phyloP scores from a whole-genome alignment of 1,140 invertebrate genomes.

The Pomacea maculata region DNA sequence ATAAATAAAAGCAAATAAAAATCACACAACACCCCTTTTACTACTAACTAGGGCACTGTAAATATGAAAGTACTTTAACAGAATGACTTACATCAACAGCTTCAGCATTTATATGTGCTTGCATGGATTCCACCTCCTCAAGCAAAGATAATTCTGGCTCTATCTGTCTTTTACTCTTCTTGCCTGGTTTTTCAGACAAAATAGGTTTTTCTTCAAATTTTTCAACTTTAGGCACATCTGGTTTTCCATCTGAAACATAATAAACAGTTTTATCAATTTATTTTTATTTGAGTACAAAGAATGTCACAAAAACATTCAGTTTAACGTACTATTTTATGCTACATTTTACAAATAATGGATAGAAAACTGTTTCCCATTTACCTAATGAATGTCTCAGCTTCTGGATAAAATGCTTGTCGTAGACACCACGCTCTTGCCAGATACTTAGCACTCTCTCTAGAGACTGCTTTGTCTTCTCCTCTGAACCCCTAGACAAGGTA shows the following conservation, averaged over 20 bases:
- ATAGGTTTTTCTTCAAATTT: constrained; percentile 31
- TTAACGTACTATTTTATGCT: too few relatives aligned
- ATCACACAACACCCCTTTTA: too few relatives aligned
- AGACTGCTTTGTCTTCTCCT: constrained; percentile 71
- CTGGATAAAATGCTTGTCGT: constrained; percentile 71
- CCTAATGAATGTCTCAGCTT: constrained; percentile 42
- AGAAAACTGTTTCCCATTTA: constrained; percentile 20
- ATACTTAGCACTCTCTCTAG: constrained; percentile 85
- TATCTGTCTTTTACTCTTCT: constrained; percentile 43
- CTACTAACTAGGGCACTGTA: too few relatives aligned
- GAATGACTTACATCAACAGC: constrained; percentile 41
- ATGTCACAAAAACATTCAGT: too few relatives aligned
- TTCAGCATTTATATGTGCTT: constrained; percentile 27
- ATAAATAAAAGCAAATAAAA: not conserved
- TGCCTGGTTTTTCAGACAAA: constrained; percentile 11
- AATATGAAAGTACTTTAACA: not conserved
- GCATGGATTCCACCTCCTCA: constrained; percentile 47
- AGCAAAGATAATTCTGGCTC: constrained; percentile 44
- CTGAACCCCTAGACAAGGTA: constrained; percentile 52
- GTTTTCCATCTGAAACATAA: constrained; percentile 1
- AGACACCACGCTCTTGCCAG: constrained; percentile 92
- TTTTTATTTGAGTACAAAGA: too few relatives aligned
- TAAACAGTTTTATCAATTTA: too few relatives aligned
- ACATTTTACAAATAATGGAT: not conserved
- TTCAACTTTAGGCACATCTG: constrained; percentile 16